Percentiles rank a stretch among this genome's conserved stretches.
These are phyloP conservation scores for Ranitomeya variabilis DNA, from an alignment of 2,113 vertebrate species.

Conservation along the genomic window DNA sequence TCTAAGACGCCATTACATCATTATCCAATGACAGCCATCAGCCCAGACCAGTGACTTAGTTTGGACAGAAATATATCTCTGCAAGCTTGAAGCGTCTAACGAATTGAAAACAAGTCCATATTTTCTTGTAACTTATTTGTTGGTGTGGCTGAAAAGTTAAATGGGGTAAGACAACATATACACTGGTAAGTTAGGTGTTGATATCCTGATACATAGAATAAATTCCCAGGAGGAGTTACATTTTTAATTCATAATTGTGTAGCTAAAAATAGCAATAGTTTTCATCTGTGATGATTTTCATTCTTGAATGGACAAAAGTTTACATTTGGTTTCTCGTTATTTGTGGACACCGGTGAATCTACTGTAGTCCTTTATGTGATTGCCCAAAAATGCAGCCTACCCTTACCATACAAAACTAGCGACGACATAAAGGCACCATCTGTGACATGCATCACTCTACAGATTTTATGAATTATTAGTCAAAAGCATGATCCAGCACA, in stretches of 20 bases:
- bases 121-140: neutral
- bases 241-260: neutral
- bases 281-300: neutral
- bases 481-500: neutral
- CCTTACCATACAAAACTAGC: neutral
- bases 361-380: neutral
- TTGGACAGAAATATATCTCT: slow-evolving; percentile 11
- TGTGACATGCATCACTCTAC: neutral
- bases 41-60: slow-evolving; percentile 22
- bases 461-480: neutral
- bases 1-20: slow-evolving; percentile 40
- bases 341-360: neutral
- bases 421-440: neutral
- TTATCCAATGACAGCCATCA: slow-evolving; percentile 18
- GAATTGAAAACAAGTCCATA: neutral
- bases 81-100: neutral
- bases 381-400: neutral
- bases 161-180: too few relatives aligned
- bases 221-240: too few relatives aligned
- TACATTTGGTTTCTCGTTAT: neutral
- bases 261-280: neutral
- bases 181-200: too few relatives aligned
- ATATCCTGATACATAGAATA: neutral
- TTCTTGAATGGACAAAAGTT: too few relatives aligned
- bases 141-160: neutral